Evolutionary conservation across 2,797 vertebrate genomes (phyloP).

Genomic region (Lacerta bilineata): DNA sequence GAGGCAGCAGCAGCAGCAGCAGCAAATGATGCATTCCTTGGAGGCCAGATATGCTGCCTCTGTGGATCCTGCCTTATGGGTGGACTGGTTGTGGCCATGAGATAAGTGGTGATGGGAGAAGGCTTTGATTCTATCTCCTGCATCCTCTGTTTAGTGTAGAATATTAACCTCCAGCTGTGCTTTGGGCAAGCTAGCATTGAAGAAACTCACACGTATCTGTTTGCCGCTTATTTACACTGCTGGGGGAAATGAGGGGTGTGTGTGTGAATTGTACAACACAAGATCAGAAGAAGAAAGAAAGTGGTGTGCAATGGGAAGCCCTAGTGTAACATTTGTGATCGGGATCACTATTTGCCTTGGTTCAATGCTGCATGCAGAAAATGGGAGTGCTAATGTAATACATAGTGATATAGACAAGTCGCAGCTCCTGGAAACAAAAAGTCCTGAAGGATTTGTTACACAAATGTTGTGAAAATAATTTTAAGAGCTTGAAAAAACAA

Average conservation of each 20-base stretch:
- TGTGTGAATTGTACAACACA: background rate
- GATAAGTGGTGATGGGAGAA: background rate
- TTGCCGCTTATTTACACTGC: background rate
- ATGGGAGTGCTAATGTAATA: background rate
- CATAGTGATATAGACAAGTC: background rate
- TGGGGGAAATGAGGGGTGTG: too few relatives aligned
- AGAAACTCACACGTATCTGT: background rate
- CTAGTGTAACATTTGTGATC: background rate
- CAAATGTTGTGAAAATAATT: background rate
- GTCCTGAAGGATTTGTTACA: background rate
- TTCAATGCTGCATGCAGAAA: background rate
- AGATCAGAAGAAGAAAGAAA: background rate
- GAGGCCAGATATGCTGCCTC: too few relatives aligned
- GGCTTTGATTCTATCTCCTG: background rate
- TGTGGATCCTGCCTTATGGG: too few relatives aligned
- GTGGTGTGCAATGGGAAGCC: background rate
- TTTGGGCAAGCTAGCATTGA: background rate
- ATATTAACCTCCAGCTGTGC: background rate
- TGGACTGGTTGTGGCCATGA: background rate
- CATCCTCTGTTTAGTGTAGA: background rate
- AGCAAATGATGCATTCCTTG: too few relatives aligned
- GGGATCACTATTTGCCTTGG: background rate
- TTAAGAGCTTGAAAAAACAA: background rate
- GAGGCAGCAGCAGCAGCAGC: too few relatives aligned
- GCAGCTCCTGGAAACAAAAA: background rate